A percentile compares a stretch with the other conserved stretches of the same genome.
Evolutionary conservation across 2,797 vertebrate species (phyloP).

Genomic region (Agapornis canus): DNA sequence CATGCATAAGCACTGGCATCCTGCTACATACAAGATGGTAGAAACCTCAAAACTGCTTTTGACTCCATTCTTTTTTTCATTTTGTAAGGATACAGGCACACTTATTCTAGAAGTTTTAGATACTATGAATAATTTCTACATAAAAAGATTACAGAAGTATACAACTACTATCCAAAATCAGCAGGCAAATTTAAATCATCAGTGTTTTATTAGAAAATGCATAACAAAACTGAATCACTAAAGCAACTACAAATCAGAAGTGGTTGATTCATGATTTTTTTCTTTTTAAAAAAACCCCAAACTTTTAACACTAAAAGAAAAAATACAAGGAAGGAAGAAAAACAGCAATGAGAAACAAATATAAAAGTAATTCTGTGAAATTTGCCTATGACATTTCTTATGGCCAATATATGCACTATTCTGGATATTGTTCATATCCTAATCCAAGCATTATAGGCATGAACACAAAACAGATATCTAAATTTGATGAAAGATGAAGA

Average conservation of each 20-base stretch:
- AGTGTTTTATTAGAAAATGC: neutral
- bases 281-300: no score
- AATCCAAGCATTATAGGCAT: neutral
- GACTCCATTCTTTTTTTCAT: neutral
- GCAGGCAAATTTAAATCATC: neutral
- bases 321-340: neutral
- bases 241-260: neutral
- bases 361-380: neutral
- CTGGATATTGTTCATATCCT: neutral
- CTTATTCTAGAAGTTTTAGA: neutral
- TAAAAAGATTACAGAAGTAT: neutral
- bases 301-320: neutral
- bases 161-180: neutral
- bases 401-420: neutral
- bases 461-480: neutral
- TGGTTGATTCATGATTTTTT: neutral
- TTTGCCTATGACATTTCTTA: neutral
- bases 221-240: neutral
- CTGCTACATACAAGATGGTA: neutral
- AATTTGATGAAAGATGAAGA: neutral
- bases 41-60: neutral
- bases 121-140: neutral
- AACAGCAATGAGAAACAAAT: neutral
- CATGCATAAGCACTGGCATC: conserved; percentile 37
- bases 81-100: neutral